phyloP scores from a whole-genome alignment of 1,140 invertebrate genomes.

The Ruditapes philippinarum region DNA sequence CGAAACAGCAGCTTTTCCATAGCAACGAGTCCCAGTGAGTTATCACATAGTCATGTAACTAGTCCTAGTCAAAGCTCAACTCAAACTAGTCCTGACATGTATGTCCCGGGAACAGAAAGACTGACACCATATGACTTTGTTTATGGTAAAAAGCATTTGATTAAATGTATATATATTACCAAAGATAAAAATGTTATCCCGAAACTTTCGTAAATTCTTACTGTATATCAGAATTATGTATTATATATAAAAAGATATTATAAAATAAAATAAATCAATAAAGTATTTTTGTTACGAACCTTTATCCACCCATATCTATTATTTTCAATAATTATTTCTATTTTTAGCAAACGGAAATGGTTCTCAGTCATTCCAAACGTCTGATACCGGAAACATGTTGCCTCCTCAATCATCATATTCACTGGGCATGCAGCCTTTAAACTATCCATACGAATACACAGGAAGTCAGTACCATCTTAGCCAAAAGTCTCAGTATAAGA shows the following conservation, averaged over 20 bases:
- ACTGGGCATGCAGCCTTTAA: background rate
- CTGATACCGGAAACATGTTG: background rate
- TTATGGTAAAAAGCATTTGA: slow-evolving; percentile 23
- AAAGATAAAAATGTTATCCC: too few species aligned
- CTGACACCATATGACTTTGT: background rate
- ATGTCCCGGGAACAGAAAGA: background rate
- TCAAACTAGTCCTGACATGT: slow-evolving; percentile 29
- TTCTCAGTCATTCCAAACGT: background rate
- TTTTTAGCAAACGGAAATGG: background rate
- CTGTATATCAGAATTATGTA: too few species aligned
- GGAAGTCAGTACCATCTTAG: slow-evolving; percentile 7
- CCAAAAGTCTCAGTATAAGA: slow-evolving; percentile 56
- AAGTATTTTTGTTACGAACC: too few species aligned
- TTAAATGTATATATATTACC: too few species aligned
- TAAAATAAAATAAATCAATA: too few species aligned
- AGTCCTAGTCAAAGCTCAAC: slow-evolving; percentile 6
- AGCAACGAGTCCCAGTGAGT: slow-evolving; percentile 26
- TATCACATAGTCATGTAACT: background rate
- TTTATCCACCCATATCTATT: too few species aligned
- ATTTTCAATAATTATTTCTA: background rate
- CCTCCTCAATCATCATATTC: background rate
- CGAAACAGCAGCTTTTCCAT: slow-evolving; percentile 29
- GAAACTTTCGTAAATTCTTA: too few species aligned
- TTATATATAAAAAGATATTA: too few species aligned
- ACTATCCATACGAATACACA: background rate